Conservation (phyloP, 2,888 invertebrate species). For the Prenolepis imparis region DNA sequence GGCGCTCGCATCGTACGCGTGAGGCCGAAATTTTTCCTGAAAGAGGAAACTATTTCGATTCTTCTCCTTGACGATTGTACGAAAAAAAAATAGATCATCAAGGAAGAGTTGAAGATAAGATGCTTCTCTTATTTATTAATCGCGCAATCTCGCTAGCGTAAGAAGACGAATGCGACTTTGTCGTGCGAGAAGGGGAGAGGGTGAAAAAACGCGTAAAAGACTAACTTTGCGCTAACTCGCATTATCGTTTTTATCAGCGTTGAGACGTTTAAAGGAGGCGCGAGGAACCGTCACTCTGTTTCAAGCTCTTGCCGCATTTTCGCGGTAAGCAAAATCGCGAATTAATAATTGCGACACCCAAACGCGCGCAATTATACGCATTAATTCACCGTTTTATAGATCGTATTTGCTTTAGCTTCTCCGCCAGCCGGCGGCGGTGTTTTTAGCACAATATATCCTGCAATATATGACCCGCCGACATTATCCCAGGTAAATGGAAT, state of each 20-base stretch:
- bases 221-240: background rate
- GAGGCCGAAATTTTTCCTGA: background rate
- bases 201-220: background rate
- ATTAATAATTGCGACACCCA: constrained; percentile 56
- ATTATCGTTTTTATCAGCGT: constrained; percentile 16
- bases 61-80: background rate
- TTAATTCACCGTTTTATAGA: constrained; percentile 69
- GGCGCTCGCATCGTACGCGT: background rate
- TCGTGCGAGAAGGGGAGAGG: background rate
- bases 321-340: constrained; percentile 8
- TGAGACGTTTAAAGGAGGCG: background rate
- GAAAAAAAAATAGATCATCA: background rate
- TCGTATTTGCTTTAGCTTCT: constrained; percentile 64
- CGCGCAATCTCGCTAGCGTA: background rate
- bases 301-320: background rate
- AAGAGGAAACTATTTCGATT: background rate
- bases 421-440: constrained; percentile 51
- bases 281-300: background rate
- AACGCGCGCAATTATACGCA: constrained; percentile 63
- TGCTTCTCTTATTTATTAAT: background rate
- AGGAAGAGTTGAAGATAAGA: background rate
- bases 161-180: background rate
- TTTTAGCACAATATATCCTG: constrained; percentile 67
- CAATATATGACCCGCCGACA: constrained; percentile 45
- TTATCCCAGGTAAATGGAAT: constrained; percentile 70